Evolutionary conservation across 2,888 invertebrate species (phyloP).

Genomic region (Tipula helvola): DNA sequence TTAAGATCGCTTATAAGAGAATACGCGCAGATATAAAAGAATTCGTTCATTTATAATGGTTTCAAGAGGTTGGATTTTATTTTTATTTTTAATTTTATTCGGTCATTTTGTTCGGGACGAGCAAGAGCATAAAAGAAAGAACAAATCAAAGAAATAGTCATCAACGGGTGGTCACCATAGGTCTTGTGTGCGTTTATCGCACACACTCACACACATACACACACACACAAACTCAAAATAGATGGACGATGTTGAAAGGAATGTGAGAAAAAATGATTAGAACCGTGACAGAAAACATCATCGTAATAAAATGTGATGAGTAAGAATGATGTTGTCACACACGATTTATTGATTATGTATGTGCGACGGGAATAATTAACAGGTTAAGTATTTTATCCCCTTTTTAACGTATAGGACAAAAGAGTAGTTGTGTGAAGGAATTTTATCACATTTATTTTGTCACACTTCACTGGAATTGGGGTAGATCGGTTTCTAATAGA

Average conservation of each 20-base stretch:
- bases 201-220: background rate
- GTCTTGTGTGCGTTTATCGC: background rate
- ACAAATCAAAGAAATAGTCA: background rate
- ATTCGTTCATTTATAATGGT: background rate
- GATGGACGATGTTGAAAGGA: background rate
- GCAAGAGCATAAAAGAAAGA: background rate
- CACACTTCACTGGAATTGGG: background rate
- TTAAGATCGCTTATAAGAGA: background rate
- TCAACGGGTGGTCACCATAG: background rate
- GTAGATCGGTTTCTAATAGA: too few relatives aligned
- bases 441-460: background rate
- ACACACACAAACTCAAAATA: background rate
- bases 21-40: background rate
- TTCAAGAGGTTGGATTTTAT: background rate
- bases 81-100: background rate
- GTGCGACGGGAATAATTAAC: background rate
- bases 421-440: background rate
- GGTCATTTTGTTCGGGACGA: background rate
- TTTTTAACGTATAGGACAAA: background rate
- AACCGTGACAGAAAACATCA: background rate
- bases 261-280: background rate
- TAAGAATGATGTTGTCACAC: background rate
- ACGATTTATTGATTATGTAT: background rate
- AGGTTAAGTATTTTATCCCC: background rate
- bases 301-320: background rate